Base-by-base conservation (phyloP, 2,113 vertebrate species). In the Steatornis caripensis region DNA sequence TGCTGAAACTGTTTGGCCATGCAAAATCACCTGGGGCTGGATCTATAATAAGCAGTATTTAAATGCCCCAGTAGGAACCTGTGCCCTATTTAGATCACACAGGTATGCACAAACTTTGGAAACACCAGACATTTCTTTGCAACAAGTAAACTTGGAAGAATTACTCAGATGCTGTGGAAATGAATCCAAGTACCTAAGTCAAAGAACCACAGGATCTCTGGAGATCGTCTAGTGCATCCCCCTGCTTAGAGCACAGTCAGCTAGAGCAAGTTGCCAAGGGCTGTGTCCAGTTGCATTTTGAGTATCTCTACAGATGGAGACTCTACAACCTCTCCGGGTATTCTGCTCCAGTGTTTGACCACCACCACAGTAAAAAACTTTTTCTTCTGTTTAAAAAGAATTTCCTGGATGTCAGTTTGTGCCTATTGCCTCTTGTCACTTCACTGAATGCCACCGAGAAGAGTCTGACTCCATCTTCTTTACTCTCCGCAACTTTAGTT, bases 311-410 rank as follows among this genome's bases (percentile, higher is more conserved):
- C 2, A 1, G 17, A 32, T 27, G 43, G 60, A 60, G 69, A 43
- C 15, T 89, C 46, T 30, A 68, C 46, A 51, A 3, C 37, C 26
- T 75, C 46, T 54, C 69, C 60, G 27, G 18, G 22, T 15, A 54
- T 51, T 57, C 60, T 74, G 14, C n/a, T 78, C 24, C 34, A 45
- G 17, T 43, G 49, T 81, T 71, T 66, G 41, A 66, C 39, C 3
- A 17, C 16, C 11, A 61, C 9, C n/a, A 37, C 3, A 53, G 16
- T 20, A 48, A 80, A 78, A 74, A 6, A 0, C 0, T 15, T 71
- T 60, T 69, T 36, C 3, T 80, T 90, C 39, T 70, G 10, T 74
- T 84, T 17, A 74, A 57, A 82, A 61, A 34, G 18, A 36, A 53
- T 34, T 24, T 75, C 13, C 14, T 34, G 2, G 39, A 19, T 75